Evolutionary conservation across 2,113 vertebrate genomes (phyloP), one percentile per base, ranked within the genome.

Genomic region (Acanthisitta chloris): DNA sequence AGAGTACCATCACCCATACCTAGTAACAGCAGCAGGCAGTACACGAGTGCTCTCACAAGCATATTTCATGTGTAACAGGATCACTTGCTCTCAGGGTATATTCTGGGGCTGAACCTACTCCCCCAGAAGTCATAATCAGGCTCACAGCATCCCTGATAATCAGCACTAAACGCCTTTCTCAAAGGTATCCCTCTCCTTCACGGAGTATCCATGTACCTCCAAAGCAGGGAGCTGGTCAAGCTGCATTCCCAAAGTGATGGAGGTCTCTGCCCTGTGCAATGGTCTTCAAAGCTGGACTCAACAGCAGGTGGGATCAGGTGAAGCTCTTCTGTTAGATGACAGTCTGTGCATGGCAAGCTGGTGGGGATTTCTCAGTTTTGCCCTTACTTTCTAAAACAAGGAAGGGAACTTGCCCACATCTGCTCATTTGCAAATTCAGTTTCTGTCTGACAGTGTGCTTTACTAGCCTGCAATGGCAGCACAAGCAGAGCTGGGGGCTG

Each of bases 291-390:
- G 67, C 4, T 24, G 19, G 17, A n/a, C 49, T 62, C n/a, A 13
- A 2, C 59, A 78, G 4, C 42, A 34, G 10, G 18, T 8, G 23
- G 29, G 31, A 38, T 28, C 24, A 48, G 64, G 18, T 26, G 36
- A 69, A 69, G 45, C 33, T 51, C 42, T 34, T 34, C 67, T 28
- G 36, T 2, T 15, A 29, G 12, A 9, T 24, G 33, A 28, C n/a
- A 52, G 42, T 5, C 71, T 0, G 0, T 4, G 1, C 19, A 6
- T 0, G 0, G 64, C 42, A 62, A 71, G 46, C 46, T 20, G 34
- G 7, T 0, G 0, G 33, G 25, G 57, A 40, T 71, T 89, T 92
- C 84, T 48, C 51, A 25, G 34, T 28, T 84, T 86, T 54, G 14
- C 23, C 51, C 24, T 25, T 31, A 26, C 14, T 58, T 89, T 86